Evolutionary conservation across 2,797 vertebrate genomes (phyloP), one percentile per base, ranked within the genome.

Genomic region (Scyliorhinus canicula): DNA sequence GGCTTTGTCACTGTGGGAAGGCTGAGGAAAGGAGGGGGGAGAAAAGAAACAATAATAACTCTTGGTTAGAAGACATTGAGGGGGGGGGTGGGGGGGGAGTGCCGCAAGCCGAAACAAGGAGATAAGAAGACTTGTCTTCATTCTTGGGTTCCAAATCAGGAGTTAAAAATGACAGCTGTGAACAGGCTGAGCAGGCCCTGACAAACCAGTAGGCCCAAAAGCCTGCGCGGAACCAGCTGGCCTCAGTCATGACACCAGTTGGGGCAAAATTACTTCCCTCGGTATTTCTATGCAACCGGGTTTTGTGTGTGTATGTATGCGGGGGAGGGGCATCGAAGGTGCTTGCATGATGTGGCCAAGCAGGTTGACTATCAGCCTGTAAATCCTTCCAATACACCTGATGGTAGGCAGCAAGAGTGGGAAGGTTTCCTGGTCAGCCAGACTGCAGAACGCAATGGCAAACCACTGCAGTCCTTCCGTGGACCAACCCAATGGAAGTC

Each of bases 1-100:
- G 35, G 97, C 98, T 97, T 99, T 99, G 96, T 99, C 99, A 0
- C 98, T 97, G 96, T 99, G 98, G 82, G 99, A 99, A 47, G 99
- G 99, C 99, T 99, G 82, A 3, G 71, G 63, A 95, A 85, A 63
- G 88, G 3, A 11, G 24, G n/a, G 86, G 55, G 28, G 95, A 95
- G 86, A 65, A 69, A 69, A 69, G 31, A 7, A 31, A 71, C 12
- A 40, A 77, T 77, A n/a, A 40, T n/a, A n/a, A 24, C 95, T 77
- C 28, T 0, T 40, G n/a, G 55, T 47, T 86, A 31, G 21, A 40
- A 65, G 0, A 90, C 24, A 65, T 14, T 31, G 52, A 47, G 28
- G 71, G 8, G 63, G 77, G 31, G 4, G 16, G 11, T 52, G 4
- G 28, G 71, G 8, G 63, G 77, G 31, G 4, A 31, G 11, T 52